phyloP scores from a whole-genome alignment of 2,113 vertebrate species.

The Pomatorhinus ruficollis region DNA sequence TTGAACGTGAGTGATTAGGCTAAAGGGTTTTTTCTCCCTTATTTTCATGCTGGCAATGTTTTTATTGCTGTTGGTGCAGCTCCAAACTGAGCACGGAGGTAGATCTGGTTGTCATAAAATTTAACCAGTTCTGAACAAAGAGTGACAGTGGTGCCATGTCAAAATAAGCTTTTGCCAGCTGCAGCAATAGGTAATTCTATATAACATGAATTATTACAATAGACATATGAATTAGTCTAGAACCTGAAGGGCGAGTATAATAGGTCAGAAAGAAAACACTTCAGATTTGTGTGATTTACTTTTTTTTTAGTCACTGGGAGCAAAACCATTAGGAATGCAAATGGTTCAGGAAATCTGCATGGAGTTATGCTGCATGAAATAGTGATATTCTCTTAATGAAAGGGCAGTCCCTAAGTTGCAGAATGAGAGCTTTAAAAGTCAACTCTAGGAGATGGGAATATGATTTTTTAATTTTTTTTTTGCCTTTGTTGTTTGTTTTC shows the following conservation, averaged over 20 bases:
- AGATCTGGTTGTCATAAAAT: neutral
- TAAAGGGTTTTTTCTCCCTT: neutral
- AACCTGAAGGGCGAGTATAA: neutral
- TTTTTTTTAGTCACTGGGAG: neutral
- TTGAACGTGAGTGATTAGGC: neutral
- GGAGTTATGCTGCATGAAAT: neutral
- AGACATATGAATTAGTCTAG: neutral
- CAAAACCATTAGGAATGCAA: neutral
- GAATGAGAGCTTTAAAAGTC: neutral
- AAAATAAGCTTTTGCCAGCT: neutral
- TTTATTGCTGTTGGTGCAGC: neutral
- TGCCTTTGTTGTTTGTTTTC: neutral
- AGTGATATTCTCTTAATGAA: neutral
- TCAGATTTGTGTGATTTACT: neutral
- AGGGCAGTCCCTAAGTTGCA: neutral
- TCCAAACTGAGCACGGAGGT: neutral
- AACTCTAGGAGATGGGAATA: neutral
- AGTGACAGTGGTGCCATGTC: neutral
- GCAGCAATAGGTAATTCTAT: neutral
- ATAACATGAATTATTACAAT: neutral
- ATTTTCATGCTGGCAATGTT: neutral
- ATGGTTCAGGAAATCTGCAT: neutral
- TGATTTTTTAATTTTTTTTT: too few species aligned
- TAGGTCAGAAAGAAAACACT: neutral
- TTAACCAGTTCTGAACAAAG: neutral